Base-by-base conservation (phyloP, 2,888 invertebrate genomes). In the Pimpla rufipes region DNA sequence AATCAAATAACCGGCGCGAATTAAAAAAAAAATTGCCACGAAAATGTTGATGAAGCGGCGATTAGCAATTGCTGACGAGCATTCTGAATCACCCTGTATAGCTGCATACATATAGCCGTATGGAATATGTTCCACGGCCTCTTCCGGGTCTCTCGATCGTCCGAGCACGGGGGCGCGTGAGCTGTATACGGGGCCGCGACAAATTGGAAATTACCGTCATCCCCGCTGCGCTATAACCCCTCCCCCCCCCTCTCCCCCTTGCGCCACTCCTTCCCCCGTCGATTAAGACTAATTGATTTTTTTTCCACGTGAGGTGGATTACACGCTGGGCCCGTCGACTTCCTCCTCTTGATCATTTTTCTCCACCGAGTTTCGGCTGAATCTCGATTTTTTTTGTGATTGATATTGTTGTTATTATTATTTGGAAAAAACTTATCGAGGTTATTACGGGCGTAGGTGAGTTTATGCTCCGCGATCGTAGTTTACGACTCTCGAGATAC, bases 151-250 rank as follows among this genome's bases (percentile, higher is more conserved):
- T 78, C 68, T 77, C 77, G 76, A 76, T 71, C 59, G 75, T 75
- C 55, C 59, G 50, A 37, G 45, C 59, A 35, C 42, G 59, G 23
- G 47, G 45, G 47, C 37, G 73, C 23, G 42, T 45, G 35, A 62
- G 67, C 70, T 77, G 40, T 80, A 59, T 86, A 86, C 86, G 88
- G 87, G 84, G 88, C 92, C 92, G 90, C 90, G 90, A 91, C 92
- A 90, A 92, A 92, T 92, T 91, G 92, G 87, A 92, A 92, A 92
- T 92, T 92, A 91, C 90, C 88, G 78, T 84, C 80, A 82, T 82
- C 82, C 78, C 78, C 57, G 68, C 64, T 66, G 68, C 64, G n/a
- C n/a, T n/a, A n/a, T 62, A 70, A 62, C 68, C 59, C 62, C 70
- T 18, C 23, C 67, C 57, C 67, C n/a, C 23, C 57, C 67, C 67